Percentiles rank a stretch among this genome's conserved stretches.
phyloP scores from a whole-genome alignment of 2,888 invertebrate genomes.

The Eupithecia dodoneata region DNA sequence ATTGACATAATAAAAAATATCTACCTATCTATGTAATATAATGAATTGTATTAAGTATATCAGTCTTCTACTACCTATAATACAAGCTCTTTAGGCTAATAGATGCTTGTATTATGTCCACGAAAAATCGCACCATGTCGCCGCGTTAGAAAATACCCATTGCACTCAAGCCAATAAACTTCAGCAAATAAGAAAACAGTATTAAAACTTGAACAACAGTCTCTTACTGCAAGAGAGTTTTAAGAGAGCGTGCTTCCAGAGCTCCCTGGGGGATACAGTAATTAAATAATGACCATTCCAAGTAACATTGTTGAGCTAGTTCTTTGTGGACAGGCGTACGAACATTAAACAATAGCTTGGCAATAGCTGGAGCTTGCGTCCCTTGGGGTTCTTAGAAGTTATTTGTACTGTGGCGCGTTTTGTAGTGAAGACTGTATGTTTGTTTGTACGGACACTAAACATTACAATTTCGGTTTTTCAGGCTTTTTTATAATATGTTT shows the following conservation, averaged over 20 bases:
- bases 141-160: not conserved
- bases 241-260: constrained; percentile 38
- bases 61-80: no score
- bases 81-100: no score
- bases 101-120: not conserved
- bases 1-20: no score
- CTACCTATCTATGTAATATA: no score
- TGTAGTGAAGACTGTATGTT: not conserved
- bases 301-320: constrained; percentile 40
- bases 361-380: constrained; percentile 22
- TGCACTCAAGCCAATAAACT: not conserved
- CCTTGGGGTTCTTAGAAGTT: constrained; percentile 18
- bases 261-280: constrained; percentile 42
- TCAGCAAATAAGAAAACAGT: constrained; percentile 11
- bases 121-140: not conserved
- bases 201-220: constrained; percentile 29
- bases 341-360: constrained; percentile 25
- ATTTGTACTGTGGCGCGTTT: constrained; percentile 23
- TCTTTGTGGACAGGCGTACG: constrained; percentile 37
- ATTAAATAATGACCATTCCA: constrained; percentile 45
- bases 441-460: not conserved
- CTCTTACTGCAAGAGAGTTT: constrained; percentile 22
- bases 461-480: not conserved
- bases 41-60: no score
- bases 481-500: not conserved